Percentiles rank a stretch among this genome's conserved stretches.
These are phyloP conservation scores for Agonopterix heracliana DNA, from an alignment of 2,888 invertebrate species.

Conservation along the genomic window DNA sequence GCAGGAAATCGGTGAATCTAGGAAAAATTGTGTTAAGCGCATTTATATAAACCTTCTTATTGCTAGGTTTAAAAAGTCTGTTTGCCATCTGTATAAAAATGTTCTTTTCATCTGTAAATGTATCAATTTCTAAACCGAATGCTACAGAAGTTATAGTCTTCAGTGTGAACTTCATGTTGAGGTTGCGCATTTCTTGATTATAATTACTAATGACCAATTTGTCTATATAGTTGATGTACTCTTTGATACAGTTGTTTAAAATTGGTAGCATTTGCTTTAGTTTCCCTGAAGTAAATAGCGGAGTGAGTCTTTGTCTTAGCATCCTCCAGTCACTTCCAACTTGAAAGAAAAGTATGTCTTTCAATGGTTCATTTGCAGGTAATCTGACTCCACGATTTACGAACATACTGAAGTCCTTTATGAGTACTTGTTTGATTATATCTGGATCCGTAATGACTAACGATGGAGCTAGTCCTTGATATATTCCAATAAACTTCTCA, in stretches of 20 bases:
- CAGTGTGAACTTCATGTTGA: constrained; percentile 23
- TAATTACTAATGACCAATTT: constrained; percentile 10
- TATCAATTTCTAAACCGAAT: constrained; percentile 8
- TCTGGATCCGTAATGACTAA: constrained; percentile 45
- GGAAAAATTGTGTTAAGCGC: background rate
- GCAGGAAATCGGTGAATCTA: constrained; percentile 12
- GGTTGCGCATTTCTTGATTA: constrained; percentile 22
- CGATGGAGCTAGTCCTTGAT: constrained; percentile 34
- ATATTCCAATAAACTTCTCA: constrained; percentile 46
- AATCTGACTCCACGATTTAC: constrained; percentile 28
- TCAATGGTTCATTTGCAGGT: constrained; percentile 27
- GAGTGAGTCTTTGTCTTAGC: constrained; percentile 33
- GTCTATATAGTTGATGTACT: constrained; percentile 29
- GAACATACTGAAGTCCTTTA: constrained; percentile 45
- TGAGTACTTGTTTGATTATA: constrained; percentile 39
- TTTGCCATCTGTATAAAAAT: background rate
- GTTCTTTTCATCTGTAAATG: constrained; percentile 1
- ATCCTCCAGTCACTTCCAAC: constrained; percentile 32
- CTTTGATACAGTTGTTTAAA: constrained; percentile 26
- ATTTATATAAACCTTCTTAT: background rate
- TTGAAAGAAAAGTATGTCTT: constrained; percentile 40
- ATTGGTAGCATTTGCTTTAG: constrained; percentile 30
- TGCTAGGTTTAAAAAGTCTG: background rate
- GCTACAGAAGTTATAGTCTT: constrained; percentile 6
- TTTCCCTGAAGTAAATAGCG: constrained; percentile 40